Percentiles rank a stretch among this genome's conserved stretches.
phyloP scores from a whole-genome alignment of 2,888 invertebrate species.

The Diaperis boleti region DNA sequence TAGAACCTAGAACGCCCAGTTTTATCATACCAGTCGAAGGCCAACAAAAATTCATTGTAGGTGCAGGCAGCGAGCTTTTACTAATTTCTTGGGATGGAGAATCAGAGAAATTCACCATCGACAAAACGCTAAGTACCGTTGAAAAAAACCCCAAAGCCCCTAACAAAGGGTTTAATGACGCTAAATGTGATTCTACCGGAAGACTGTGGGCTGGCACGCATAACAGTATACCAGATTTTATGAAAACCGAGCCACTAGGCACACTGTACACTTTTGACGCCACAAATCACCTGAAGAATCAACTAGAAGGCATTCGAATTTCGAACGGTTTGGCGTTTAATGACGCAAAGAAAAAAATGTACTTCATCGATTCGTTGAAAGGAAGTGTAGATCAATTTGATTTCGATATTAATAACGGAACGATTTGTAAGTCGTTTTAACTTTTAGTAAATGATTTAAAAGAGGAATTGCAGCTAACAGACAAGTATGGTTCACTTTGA shows the following conservation, averaged over 20 bases:
- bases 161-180: constrained; percentile 78
- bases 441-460: background rate
- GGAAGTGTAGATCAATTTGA: constrained; percentile 75
- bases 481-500: constrained; percentile 71
- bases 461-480: constrained; percentile 69
- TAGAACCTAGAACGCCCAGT: constrained; percentile 49
- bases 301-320: constrained; percentile 41
- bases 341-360: constrained; percentile 75
- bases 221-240: background rate
- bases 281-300: constrained; percentile 37
- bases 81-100: constrained; percentile 75
- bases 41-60: constrained; percentile 73
- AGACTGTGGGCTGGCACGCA: constrained; percentile 75
- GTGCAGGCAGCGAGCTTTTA: constrained; percentile 70
- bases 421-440: constrained; percentile 56
- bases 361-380: constrained; percentile 79
- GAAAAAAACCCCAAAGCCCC: constrained; percentile 65
- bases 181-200: constrained; percentile 79
- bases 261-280: constrained; percentile 39
- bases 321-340: constrained; percentile 81
- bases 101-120: constrained; percentile 65
- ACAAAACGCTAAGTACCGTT: constrained; percentile 69
- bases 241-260: constrained; percentile 27
- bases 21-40: constrained; percentile 76
- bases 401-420: constrained; percentile 70